These are phyloP conservation scores for Zootermopsis nevadensis DNA, from an alignment of 2,888 invertebrate genomes.

Conservation along the genomic window DNA sequence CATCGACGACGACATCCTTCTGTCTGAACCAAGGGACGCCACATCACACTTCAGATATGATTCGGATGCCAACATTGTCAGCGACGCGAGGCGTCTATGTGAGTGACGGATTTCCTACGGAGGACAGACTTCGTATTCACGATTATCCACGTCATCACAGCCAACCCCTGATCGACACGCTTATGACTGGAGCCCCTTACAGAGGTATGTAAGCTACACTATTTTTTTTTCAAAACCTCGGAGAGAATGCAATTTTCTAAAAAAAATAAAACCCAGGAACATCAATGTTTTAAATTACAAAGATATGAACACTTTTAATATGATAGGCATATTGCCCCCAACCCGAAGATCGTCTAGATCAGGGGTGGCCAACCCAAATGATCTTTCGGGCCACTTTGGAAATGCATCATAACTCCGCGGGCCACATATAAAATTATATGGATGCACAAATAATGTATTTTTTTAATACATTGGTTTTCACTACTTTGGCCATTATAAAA, in stretches of 20 bases:
- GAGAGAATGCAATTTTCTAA: not conserved
- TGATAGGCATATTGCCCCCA: no score
- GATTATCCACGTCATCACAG: not conserved
- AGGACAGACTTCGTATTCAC: not conserved
- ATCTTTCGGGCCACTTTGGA: no score
- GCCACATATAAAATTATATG: no score
- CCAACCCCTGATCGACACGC: not conserved
- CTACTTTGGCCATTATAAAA: no score
- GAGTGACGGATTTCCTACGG: not conserved
- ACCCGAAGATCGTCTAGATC: no score
- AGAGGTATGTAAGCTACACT: not conserved
- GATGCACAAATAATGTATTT: no score
- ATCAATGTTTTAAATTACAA: no score
- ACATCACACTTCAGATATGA: not conserved
- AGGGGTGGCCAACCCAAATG: no score
- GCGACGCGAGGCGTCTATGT: constrained; percentile 1
- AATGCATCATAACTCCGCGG: no score
- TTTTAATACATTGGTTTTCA: no score
- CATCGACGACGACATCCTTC: not conserved
- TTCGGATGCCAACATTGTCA: not conserved
- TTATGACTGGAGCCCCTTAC: not conserved
- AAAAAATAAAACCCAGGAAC: no score
- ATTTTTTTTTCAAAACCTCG: not conserved
- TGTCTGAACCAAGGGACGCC: not conserved
- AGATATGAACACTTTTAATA: no score